Evolutionary conservation across 2,797 vertebrate genomes (phyloP), one percentile per base, ranked within the genome.

Genomic region (Rhinophrynus dorsalis): DNA sequence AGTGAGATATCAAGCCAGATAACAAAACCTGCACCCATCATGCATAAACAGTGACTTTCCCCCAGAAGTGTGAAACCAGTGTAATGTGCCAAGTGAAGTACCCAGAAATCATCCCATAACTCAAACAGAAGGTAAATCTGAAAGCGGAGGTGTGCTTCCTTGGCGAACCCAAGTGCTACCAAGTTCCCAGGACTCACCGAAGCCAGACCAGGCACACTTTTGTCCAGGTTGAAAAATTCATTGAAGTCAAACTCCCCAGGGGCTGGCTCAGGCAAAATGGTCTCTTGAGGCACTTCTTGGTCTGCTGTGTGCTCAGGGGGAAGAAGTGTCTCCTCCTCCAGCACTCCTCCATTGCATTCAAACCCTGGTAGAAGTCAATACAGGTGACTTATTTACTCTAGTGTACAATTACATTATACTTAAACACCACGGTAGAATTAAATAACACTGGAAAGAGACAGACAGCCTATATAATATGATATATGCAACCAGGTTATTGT

Each of bases 201-300:
- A 75, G 96, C 96, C 88, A 99, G 81, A 58, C 94, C 94, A 54
- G 97, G 97, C 88, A 99, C 94, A 3, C 92, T 96, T 84, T 98
- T 97, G 82, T 99, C 97, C 82, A 99, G 86, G 84, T 98, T 98
- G 87, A 98, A 99, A 84, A 98, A 98, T 69, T 99, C 97, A 76
- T 99, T 98, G 86, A 98, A 98, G 85, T 99, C 97, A 86, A 99
- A 99, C 54, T 97, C 96, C 78, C 96, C 94, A 5, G 90, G 82
- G 6, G 93, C 85, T 26, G 94, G 91, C 72, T 97, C 96, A 2
- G 93, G 92, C 32, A 96, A 82, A 52, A 94, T 81, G 0, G 91
- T 86, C 3, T 95, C 88, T 77, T 89, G 94, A 30, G 94, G 96
- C 78, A 97, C 96, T 76, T 98, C 96, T 78, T 98, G 97, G 83